Evolutionary conservation across 2,113 vertebrate genomes (phyloP).

Genomic region (Rhinoderma darwinii): DNA sequence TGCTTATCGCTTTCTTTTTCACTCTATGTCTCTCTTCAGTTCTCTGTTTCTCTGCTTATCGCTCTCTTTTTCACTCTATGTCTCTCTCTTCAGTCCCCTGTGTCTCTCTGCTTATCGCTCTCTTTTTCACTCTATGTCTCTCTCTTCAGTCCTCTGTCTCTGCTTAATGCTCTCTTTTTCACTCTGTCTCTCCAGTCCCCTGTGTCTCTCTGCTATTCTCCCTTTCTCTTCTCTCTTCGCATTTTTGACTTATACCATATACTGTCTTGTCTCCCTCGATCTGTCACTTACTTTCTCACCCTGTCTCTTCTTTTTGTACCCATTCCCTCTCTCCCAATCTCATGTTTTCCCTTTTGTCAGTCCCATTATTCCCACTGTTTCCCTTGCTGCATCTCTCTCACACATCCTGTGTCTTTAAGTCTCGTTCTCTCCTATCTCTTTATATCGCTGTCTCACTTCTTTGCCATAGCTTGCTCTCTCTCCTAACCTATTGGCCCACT

Average conservation of each 20-base stretch:
- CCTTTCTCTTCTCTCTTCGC: background rate
- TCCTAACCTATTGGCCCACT: background rate
- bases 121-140: too few relatives aligned
- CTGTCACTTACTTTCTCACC: background rate
- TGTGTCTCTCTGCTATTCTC: background rate
- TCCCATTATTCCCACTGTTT: background rate
- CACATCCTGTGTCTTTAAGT: background rate
- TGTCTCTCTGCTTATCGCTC: too few relatives aligned
- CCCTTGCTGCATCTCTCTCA: too few relatives aligned
- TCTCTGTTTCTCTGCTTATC: too few relatives aligned
- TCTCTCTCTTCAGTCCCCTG: too few relatives aligned
- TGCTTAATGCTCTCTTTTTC: too few relatives aligned
- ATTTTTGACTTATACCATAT: too few relatives aligned
- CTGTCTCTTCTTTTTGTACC: background rate
- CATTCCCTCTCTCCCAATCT: background rate
- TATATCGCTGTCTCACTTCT: background rate
- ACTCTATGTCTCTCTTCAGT: background rate
- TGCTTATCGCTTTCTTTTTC: too few relatives aligned
- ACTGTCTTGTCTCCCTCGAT: background rate
- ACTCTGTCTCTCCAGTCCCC: background rate
- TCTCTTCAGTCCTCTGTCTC: too few relatives aligned
- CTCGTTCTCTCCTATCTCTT: background rate
- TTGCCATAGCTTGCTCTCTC: background rate
- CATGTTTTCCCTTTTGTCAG: background rate
- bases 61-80: too few relatives aligned